Conservation (phyloP, 2,797 vertebrate species). For the Mormyrops boulengeri region DNA sequence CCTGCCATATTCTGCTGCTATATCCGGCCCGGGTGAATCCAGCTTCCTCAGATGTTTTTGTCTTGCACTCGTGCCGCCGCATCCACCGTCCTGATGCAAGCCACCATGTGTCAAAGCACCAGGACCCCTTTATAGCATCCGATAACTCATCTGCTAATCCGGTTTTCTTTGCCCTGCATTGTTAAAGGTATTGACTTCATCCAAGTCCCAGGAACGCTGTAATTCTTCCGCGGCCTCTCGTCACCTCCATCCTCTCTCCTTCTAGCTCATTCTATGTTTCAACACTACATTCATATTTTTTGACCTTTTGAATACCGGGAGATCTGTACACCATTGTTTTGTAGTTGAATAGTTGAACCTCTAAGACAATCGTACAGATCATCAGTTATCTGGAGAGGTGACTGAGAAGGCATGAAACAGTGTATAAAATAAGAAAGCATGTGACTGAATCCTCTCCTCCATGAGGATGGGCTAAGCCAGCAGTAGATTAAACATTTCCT, state of each 20-base stretch:
- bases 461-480: neutral
- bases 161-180: slow-evolving; percentile 28
- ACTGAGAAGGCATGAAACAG: neutral
- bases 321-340: slow-evolving; percentile 1
- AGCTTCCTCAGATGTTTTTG: slow-evolving; percentile 3
- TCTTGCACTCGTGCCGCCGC: neutral
- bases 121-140: slow-evolving; percentile 32
- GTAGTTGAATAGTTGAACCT: neutral
- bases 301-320: neutral
- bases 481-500: neutral
- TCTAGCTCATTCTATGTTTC: neutral
- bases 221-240: neutral
- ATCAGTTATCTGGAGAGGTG: neutral
- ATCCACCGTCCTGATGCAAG: neutral
- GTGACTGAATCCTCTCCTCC: neutral
- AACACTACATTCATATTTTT: neutral
- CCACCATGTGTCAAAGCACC: slow-evolving; percentile 3
- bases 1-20: slow-evolving; percentile 53
- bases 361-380: neutral
- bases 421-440: slow-evolving; percentile 5
- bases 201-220: slow-evolving; percentile 12
- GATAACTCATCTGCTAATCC: slow-evolving; percentile 38
- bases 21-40: slow-evolving; percentile 54
- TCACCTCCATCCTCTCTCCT: neutral
- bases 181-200: slow-evolving; percentile 28